phyloP scores from a whole-genome alignment of 2,797 vertebrate genomes.

The Poecilia gillii region DNA sequence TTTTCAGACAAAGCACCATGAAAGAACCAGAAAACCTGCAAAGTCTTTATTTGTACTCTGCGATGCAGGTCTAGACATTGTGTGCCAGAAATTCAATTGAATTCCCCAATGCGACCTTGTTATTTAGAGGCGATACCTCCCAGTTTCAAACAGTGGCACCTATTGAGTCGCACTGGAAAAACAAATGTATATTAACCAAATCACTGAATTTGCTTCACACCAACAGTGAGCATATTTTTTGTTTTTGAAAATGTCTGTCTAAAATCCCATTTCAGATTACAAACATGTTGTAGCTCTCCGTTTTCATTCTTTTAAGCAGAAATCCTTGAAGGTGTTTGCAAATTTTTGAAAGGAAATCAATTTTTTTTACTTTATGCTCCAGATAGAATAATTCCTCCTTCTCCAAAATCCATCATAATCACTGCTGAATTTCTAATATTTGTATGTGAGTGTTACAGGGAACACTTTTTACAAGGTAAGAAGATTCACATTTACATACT shows the following conservation, averaged over 20 bases:
- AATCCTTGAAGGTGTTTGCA: background rate
- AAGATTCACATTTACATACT: no score
- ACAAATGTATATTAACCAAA: background rate
- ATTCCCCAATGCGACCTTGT: slow-evolving; percentile 7
- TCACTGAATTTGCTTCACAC: background rate
- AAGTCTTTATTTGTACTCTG: background rate
- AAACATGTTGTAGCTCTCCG: background rate
- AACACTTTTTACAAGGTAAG: no score
- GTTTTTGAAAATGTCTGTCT: background rate
- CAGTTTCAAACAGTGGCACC: background rate
- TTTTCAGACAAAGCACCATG: slow-evolving; percentile 10
- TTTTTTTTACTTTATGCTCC: background rate
- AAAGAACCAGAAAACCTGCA: slow-evolving; percentile 18
- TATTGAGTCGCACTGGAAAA: background rate
- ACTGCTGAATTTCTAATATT: background rate
- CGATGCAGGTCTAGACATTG: background rate
- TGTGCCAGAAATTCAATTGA: slow-evolving; percentile 15
- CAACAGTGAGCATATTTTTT: background rate
- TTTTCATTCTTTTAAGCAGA: background rate
- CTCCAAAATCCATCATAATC: background rate
- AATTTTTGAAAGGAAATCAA: background rate
- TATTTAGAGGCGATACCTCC: background rate
- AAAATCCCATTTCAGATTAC: background rate
- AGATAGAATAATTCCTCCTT: background rate
- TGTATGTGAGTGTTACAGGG: no score